Evolutionary conservation across 2,888 invertebrate species (phyloP).

Genomic region (Cristatella mucedo): DNA sequence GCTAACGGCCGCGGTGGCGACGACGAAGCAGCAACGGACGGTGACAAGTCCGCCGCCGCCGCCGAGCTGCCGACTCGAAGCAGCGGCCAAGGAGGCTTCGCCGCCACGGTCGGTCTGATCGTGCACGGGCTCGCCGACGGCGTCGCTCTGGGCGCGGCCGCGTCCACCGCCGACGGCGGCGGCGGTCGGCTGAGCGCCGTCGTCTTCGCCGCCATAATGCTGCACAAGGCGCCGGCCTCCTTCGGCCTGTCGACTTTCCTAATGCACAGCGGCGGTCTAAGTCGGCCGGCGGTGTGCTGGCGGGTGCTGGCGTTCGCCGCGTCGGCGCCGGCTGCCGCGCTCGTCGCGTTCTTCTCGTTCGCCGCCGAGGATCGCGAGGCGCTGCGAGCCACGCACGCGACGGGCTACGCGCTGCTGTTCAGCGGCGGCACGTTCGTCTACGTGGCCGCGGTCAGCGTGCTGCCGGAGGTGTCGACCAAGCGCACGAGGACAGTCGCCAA

Average conservation of each 20-base stretch:
- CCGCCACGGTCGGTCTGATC: too few species aligned
- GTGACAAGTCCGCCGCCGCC: too few species aligned
- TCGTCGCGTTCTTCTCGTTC: slow-evolving; percentile 82
- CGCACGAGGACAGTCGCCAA: slow-evolving; percentile 19
- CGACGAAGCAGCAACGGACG: too few species aligned
- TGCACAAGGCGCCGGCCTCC: slow-evolving; percentile 97
- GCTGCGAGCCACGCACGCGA: slow-evolving; percentile 71
- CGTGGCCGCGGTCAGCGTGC: slow-evolving; percentile 92
- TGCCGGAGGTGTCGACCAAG: slow-evolving; percentile 61
- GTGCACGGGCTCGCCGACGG: too few species aligned
- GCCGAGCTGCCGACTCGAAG: too few species aligned
- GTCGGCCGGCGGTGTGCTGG: slow-evolving; percentile 65
- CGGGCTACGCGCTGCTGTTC: slow-evolving; percentile 93
- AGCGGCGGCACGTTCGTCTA: slow-evolving; percentile 97
- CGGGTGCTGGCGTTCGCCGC: slow-evolving; percentile 80
- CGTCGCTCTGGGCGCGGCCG: slow-evolving; percentile 91
- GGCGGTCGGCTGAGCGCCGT: slow-evolving; percentile 96
- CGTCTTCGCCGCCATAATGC: slow-evolving; percentile 93
- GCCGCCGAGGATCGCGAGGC: slow-evolving; percentile 84
- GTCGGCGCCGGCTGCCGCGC: slow-evolving; percentile 72
- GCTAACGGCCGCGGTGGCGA: too few species aligned
- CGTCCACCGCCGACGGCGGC: slow-evolving; percentile 82
- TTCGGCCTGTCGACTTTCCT: slow-evolving; percentile 96
- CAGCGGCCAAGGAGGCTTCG: too few species aligned
- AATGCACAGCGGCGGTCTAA: slow-evolving; percentile 81